Base-by-base conservation (phyloP, 2,888 invertebrate species). In the Ormyrus labotus region DNA sequence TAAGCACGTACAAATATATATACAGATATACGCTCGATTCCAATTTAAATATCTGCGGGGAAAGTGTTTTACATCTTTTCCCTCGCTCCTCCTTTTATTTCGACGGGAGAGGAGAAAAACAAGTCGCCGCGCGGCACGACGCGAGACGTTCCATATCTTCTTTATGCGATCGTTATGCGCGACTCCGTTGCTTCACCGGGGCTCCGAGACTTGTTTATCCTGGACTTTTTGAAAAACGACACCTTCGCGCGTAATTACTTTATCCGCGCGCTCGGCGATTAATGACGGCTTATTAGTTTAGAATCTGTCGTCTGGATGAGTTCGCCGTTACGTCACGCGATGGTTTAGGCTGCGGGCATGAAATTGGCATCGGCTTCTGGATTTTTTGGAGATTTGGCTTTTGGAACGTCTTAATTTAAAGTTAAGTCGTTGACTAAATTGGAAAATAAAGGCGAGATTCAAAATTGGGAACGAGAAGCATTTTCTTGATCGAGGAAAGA, bases 31-130 rank as follows among this genome's bases (percentile, higher is more conserved):
- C 2, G 63, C 4, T 34, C 9, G 61, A n/a, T 51, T 76, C 47
- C 81, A 76, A 79, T 79, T 79, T 79, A 68, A 79, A 79, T 81
- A 72, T 76, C 75, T 69, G 47, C 34, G 79, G 81, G 72, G 81
- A 81, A 81, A 81, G 81, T 79, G 64, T 70, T 81, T 78, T 74
- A 73, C 57, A 63, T 73, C 63, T 60, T 65, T 13, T 57, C 63
- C 45, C 19, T 60, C 64, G 19, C n/a, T 80, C 58, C 6, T 61
- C 6, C 45, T 63, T 69, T 34, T 55, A 13, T 34, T 50, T 53
- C 45, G 9, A 45, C 61, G n/a, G 58, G 13, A 9, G 11, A 48
- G 6, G 10, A 69, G 61, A 5, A 61, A 61, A 50, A 48, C 11
- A 73, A 34, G 34, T 34, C 34, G 34, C 34, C 34, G 34, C 34